phyloP scores from a whole-genome alignment of 2,797 vertebrate genomes.

The Rhinatrema bivittatum region DNA sequence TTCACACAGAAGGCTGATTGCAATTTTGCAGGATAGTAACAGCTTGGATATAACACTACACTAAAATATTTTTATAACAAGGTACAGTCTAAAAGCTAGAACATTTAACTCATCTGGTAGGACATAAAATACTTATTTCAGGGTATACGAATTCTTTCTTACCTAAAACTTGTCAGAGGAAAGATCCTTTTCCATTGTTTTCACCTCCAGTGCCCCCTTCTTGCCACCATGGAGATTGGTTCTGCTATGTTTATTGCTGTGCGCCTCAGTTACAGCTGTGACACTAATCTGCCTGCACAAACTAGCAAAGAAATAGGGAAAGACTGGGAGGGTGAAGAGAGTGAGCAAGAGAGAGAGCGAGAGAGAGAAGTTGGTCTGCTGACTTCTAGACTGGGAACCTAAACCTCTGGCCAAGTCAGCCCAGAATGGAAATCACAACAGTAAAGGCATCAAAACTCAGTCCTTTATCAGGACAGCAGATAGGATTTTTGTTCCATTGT shows the following conservation, averaged over 20 bases:
- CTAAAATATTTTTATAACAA: constrained; percentile 25
- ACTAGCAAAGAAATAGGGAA: constrained; percentile 20
- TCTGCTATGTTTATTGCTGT: constrained; percentile 44
- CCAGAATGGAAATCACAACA: constrained; percentile 50
- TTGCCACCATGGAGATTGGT: constrained; percentile 50
- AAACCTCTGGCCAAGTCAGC: constrained; percentile 57
- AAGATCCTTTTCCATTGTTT: constrained; percentile 44
- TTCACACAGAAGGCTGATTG: constrained; percentile 46
- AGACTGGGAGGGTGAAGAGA: too few species aligned
- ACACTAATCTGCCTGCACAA: constrained; percentile 49
- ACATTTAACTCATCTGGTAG: constrained; percentile 31
- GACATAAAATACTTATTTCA: constrained; percentile 23
- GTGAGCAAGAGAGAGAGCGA: background rate
- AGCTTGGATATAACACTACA: constrained; percentile 20
- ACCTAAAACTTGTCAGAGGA: constrained; percentile 59
- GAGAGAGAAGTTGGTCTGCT: constrained; percentile 23
- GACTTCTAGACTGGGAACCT: constrained; percentile 52
- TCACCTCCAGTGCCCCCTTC: constrained; percentile 47
- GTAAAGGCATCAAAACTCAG: constrained; percentile 52
- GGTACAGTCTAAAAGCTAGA: constrained; percentile 14
- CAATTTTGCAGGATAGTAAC: constrained; percentile 35
- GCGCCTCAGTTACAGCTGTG: constrained; percentile 53
- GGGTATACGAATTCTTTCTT: constrained; percentile 44
- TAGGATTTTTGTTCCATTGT: constrained; percentile 30
- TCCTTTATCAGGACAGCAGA: constrained; percentile 49